phyloP scores from a whole-genome alignment of 1,140 invertebrate species.

The Pseudomyrmex pallidus region DNA sequence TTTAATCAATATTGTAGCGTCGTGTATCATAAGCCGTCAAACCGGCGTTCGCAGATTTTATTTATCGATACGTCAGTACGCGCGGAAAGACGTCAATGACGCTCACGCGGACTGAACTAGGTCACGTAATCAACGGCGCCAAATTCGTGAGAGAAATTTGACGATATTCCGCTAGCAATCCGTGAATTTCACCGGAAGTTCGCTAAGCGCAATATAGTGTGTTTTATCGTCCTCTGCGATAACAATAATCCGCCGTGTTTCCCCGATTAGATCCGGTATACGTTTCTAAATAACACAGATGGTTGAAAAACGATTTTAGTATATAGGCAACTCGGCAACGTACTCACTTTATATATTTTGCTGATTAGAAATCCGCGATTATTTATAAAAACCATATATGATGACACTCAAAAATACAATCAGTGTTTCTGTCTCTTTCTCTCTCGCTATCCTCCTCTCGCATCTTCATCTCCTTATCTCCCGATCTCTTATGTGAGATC shows the following conservation, averaged over 20 bases:
- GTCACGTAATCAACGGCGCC: slow-evolving; percentile 27
- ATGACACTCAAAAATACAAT: too few relatives aligned
- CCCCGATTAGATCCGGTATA: slow-evolving; percentile 2
- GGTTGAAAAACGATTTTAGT: slow-evolving; percentile 1
- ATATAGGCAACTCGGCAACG: neutral
- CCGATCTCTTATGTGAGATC: neutral
- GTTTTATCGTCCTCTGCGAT: slow-evolving; percentile 1
- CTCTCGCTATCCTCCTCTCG: too few relatives aligned
- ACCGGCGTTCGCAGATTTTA: slow-evolving; percentile 31
- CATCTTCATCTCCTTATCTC: too few relatives aligned
- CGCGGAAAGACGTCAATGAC: slow-evolving; percentile 5
- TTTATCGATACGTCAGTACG: slow-evolving; percentile 28
- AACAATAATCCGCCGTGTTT: slow-evolving; percentile 13
- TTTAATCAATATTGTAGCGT: slow-evolving; percentile 23
- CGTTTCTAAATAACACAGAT: neutral
- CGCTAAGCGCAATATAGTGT: neutral
- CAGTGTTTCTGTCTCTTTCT: too few relatives aligned
- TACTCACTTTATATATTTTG: neutral
- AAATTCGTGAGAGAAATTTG: slow-evolving; percentile 59
- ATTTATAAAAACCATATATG: too few relatives aligned
- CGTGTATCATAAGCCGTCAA: slow-evolving; percentile 6
- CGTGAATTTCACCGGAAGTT: slow-evolving; percentile 4
- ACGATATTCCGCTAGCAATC: neutral
- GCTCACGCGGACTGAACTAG: slow-evolving; percentile 32
- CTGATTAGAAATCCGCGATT: too few relatives aligned